Conservation (phyloP, 2,113 vertebrate genomes). For the Oriolus oriolus region DNA sequence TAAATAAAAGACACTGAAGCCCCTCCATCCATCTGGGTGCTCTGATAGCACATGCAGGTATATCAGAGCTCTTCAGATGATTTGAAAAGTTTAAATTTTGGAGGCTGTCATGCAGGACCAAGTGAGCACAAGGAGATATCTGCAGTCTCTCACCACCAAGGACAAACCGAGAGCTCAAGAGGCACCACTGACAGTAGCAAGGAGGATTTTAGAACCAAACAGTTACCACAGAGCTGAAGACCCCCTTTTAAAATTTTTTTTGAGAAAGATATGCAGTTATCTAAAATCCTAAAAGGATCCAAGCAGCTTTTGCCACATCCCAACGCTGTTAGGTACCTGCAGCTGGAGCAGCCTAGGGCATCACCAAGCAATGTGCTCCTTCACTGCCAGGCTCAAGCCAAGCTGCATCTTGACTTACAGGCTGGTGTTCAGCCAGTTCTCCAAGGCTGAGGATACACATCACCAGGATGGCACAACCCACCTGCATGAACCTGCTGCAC, state of each 20-base stretch:
- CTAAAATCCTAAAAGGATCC: neutral
- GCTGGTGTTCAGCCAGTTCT: neutral
- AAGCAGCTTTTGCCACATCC: neutral
- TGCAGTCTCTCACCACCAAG: neutral
- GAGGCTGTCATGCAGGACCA: neutral
- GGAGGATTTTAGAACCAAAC: neutral
- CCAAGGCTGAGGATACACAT: neutral
- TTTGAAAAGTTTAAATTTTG: neutral
- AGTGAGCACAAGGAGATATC: neutral
- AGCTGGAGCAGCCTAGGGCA: neutral
- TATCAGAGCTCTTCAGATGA: neutral
- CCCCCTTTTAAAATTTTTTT: fast-evolving
- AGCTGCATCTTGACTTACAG: neutral
- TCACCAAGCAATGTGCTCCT: neutral
- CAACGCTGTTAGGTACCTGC: fast-evolving
- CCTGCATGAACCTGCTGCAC: neutral
- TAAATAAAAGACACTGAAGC: neutral
- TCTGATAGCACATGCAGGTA: neutral
- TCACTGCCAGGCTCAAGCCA: neutral
- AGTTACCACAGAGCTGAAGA: neutral
- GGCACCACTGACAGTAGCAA: neutral
- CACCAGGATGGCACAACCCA: neutral
- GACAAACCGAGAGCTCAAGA: neutral
- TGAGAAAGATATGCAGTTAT: neutral
- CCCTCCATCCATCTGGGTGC: neutral